A percentile compares a stretch with the other conserved stretches of the same genome.
Conservation (phyloP, 1,140 invertebrate genomes). For the Procambarus clarkii region DNA sequence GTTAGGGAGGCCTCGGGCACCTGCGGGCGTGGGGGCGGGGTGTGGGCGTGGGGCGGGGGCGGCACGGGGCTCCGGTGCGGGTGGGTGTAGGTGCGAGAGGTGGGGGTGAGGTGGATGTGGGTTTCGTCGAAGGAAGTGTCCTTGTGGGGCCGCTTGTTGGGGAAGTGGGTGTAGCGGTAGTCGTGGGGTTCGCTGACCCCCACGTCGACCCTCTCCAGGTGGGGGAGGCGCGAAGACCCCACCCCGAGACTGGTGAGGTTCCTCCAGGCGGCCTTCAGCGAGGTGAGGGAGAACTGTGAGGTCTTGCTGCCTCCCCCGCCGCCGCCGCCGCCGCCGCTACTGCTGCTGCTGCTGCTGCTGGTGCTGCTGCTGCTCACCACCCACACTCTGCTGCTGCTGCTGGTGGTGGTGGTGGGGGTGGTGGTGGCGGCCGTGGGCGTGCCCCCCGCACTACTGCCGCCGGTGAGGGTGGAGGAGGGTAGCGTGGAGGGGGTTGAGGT, state of each 20-base stretch:
- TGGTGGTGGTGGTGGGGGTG: conserved; percentile 22
- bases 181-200: conserved; percentile 70
- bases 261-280: conserved; percentile 71
- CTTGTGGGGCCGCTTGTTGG: conserved; percentile 65
- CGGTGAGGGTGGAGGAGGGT: conserved; percentile 4
- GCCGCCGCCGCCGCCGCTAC: conserved; percentile 23
- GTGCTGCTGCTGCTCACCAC: conserved; percentile 19
- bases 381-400: conserved; percentile 2
- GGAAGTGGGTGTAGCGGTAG: conserved; percentile 74
- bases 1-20: conserved; percentile 59
- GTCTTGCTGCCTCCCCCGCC: conserved; percentile 42
- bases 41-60: conserved; percentile 56
- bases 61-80: conserved; percentile 72
- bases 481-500: no score
- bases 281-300: conserved; percentile 68
- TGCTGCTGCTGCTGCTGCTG: background rate
- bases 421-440: background rate
- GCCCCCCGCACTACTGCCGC: background rate
- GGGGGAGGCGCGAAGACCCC: conserved; percentile 64
- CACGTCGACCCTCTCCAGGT: conserved; percentile 66
- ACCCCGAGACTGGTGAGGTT: conserved; percentile 62
- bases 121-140: conserved; percentile 73
- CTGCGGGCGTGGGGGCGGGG: conserved; percentile 58
- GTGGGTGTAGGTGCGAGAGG: conserved; percentile 74
- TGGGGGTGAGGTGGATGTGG: conserved; percentile 74